Evolutionary conservation across 2,797 vertebrate genomes (phyloP), one percentile per base, ranked within the genome.

Genomic region (Myripristis murdjan): DNA sequence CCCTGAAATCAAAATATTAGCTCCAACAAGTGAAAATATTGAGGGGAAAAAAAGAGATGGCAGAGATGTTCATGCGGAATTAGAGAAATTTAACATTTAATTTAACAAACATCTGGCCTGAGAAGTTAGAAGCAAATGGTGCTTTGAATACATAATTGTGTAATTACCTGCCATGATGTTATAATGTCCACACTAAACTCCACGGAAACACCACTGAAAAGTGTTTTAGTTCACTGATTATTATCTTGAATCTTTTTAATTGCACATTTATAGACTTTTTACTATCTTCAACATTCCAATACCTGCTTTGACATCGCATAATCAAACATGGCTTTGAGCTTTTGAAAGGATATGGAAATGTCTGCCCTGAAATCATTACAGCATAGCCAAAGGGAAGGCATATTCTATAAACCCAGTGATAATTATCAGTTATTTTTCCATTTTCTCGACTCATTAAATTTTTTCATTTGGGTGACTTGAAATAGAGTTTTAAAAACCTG

Each of bases 1-100:
- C 54, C 70, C 73, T 75, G 64, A 77, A 83, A 89, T 89, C 85
- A 87, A 65, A 11, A 22, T 72, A 60, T 86, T 64, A 64, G 56
- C 47, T 44, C 75, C 57, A 68, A 54, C 5, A n/a, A 10, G 46
- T 49, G 48, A 46, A 46, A 47, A 24, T 22, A 43, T n/a, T n/a
- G 65, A 73, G 51, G 51, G 67, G 60, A 63, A 65, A 80, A 73
- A 55, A 63, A 51, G 39, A 16, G 20, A 73, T 59, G 43, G 46
- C 35, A 44, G 48, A 28, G 5, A 73, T 81, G 16, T 9, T 81
- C 70, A 76, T 75, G 56, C 22, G 10, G 54, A 59, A 68, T n/a
- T n/a, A n/a, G n/a, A n/a, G n/a, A n/a, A n/a, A n/a, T n/a, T 70
- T 28, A 28, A 28, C 23, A 43, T 10, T 52, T 31, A 62, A 48